These are phyloP conservation scores for Isaurus tuberculatus DNA, from an alignment of 92 coral and sea anemone genomes.

Conservation along the genomic window DNA sequence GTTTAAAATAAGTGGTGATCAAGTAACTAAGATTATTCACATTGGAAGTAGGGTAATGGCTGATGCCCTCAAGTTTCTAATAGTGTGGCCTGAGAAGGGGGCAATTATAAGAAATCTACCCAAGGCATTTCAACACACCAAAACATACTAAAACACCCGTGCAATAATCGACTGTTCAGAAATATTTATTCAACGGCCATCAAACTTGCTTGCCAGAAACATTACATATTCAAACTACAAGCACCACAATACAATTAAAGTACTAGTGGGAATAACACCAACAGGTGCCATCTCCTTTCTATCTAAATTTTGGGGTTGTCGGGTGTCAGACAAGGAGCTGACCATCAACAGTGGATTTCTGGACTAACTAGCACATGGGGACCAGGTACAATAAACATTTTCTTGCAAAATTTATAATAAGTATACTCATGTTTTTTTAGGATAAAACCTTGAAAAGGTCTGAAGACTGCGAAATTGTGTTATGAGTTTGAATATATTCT, in stretches of 20 bases:
- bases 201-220: slow-evolving; percentile 45
- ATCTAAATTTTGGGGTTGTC: neutral
- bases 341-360: neutral
- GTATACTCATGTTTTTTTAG: no score
- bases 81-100: slow-evolving; percentile 51
- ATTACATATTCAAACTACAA: slow-evolving; percentile 51
- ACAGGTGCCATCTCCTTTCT: neutral
- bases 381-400: slow-evolving; percentile 13
- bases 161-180: slow-evolving; percentile 56
- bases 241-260: slow-evolving; percentile 45
- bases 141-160: slow-evolving; percentile 35
- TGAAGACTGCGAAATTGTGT: no score
- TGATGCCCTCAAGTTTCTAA: slow-evolving; percentile 37
- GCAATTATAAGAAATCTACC: slow-evolving; percentile 49
- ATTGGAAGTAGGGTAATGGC: no score
- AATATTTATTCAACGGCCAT: slow-evolving; percentile 53
- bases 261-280: neutral
- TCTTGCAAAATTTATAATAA: neutral
- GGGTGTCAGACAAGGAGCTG: neutral
- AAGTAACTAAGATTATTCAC: no score
- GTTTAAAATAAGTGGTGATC: no score
- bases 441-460: no score
- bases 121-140: slow-evolving; percentile 18
- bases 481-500: no score
- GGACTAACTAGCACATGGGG: neutral